Percentiles rank a stretch among this genome's conserved stretches.
Evolutionary conservation across 1,140 invertebrate species (phyloP).

Genomic region (Magallana angulata): DNA sequence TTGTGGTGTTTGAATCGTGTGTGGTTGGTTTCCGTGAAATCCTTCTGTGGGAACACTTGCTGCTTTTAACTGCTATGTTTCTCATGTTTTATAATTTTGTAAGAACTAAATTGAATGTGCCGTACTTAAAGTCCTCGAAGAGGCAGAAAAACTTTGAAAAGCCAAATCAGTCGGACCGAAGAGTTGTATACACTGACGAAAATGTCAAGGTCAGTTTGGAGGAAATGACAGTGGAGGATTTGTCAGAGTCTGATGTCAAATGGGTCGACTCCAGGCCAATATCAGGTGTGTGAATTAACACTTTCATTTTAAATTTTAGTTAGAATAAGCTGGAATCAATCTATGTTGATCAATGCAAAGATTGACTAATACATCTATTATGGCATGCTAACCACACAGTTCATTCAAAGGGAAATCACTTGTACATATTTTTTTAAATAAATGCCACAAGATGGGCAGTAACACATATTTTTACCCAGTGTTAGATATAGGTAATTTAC

Average conservation of each 20-base stretch:
- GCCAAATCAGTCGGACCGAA: constrained; percentile 8
- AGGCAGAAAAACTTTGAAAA: constrained; percentile 35
- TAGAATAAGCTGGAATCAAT: too few species aligned
- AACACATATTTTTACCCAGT: too few species aligned
- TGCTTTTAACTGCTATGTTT: constrained; percentile 65
- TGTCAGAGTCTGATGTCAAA: constrained; percentile 59
- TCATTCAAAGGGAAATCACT: too few species aligned
- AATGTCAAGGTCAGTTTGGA: constrained; percentile 42
- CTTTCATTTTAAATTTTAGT: too few species aligned
- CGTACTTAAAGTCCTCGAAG: constrained; percentile 21
- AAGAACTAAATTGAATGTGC: constrained; percentile 58
- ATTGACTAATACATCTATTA: too few species aligned
- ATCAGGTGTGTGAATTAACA: constrained; percentile 56
- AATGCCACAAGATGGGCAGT: too few species aligned
- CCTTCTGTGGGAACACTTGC: constrained; percentile 73
- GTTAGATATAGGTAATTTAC: too few species aligned
- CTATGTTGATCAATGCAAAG: too few species aligned
- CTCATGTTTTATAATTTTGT: constrained; percentile 70
- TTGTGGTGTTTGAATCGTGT: constrained; percentile 67
- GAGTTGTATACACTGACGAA: constrained; percentile 34
- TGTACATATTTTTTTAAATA: too few species aligned
- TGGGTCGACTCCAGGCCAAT: constrained; percentile 74
- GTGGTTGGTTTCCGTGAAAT: constrained; percentile 73
- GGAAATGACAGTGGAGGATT: constrained; percentile 38
- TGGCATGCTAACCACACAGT: too few species aligned